phyloP scores from a whole-genome alignment of 2,797 vertebrate species.

The Nyctibius grandis region DNA sequence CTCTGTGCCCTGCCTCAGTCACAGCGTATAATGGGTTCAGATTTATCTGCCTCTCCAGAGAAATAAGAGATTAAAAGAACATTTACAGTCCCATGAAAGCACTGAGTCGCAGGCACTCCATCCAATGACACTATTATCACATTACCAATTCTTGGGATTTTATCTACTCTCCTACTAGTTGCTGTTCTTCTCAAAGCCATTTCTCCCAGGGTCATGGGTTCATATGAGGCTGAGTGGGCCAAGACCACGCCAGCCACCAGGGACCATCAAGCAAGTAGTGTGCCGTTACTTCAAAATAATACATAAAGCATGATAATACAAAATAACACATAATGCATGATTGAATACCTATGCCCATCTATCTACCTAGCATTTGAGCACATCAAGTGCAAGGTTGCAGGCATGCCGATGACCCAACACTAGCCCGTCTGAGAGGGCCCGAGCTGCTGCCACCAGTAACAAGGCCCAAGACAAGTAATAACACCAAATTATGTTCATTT shows the following conservation, averaged over 20 bases:
- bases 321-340: not conserved
- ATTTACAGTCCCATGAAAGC: conserved; percentile 3
- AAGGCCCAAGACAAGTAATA: not conserved
- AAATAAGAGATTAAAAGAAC: conserved; percentile 50
- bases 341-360: not conserved
- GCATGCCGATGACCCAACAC: not conserved
- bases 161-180: not conserved
- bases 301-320: not conserved
- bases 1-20: not conserved
- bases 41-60: conserved; percentile 49
- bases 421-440: not conserved
- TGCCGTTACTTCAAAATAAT: not conserved
- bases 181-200: not conserved
- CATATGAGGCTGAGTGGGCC: not conserved
- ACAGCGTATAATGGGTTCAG: not conserved
- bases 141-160: conserved; percentile 23
- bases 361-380: not conserved
- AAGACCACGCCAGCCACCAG: not conserved
- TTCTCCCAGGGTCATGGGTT: not conserved
- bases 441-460: not conserved
- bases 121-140: conserved; percentile 1
- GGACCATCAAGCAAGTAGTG: fast-evolving
- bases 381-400: not conserved
- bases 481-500: not conserved
- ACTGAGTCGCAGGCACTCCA: not conserved